Base-by-base conservation (phyloP, 2,888 invertebrate genomes). In the Pristionchus fissidentatus region DNA sequence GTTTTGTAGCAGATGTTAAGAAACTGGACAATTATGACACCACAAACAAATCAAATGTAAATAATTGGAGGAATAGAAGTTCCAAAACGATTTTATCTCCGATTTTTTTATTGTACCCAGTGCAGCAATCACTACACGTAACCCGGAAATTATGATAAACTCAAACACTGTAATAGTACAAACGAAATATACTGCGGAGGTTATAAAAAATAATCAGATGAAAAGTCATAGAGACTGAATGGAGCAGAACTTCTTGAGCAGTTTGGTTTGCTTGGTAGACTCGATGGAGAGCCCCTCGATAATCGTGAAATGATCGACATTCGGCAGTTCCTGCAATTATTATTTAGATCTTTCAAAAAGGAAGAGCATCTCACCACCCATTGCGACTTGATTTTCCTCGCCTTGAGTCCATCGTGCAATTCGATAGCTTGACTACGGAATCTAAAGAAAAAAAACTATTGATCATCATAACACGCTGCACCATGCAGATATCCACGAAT, bases 171-270 rank as follows among this genome's bases (percentile, higher is more conserved):
- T n/a, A n/a, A n/a, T n/a, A n/a, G n/a, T n/a, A n/a, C n/a, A n/a
- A n/a, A n/a, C n/a, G n/a, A n/a, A n/a, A n/a, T n/a, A n/a, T n/a
- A n/a, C n/a, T n/a, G n/a, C n/a, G n/a, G n/a, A n/a, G n/a, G n/a
- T n/a, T n/a, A n/a, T n/a, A n/a, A n/a, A n/a, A n/a, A n/a, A n/a
- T n/a, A n/a, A n/a, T 70, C 70, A 70, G 5, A 70, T 15, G n/a
- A 70, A 80, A 32, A 80, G 80, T 80, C 80, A 80, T 13, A 80
- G 60, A 0, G 80, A 41, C 46, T 80, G 80, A 60, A 43, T 60
- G 0, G 43, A 43, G 22, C 60, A 60, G 80, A 80, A 80, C 19
- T 80, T 41, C 41, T n/a, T 60, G 19, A 80, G 43, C 4, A 60
- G 32, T 29, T 60, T 57, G 15, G 62, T 80, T 60, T 80, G 80